phyloP scores from a whole-genome alignment of 2,888 invertebrate genomes.

The Agonum fuliginosum region DNA sequence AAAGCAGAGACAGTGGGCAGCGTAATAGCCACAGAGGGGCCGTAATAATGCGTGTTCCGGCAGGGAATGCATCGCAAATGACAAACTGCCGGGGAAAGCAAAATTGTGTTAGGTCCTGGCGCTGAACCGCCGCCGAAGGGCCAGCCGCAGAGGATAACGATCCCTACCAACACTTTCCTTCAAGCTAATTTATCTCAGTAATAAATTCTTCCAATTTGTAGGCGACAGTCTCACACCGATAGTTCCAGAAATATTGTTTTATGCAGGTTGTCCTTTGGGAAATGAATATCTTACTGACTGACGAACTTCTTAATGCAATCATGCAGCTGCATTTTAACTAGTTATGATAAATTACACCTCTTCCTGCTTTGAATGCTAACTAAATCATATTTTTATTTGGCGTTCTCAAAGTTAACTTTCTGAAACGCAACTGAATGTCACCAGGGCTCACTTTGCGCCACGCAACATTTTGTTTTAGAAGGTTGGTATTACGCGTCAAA shows the following conservation, averaged over 20 bases:
- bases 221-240: constrained; percentile 52
- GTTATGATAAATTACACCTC: not conserved
- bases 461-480: too few relatives aligned
- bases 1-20: constrained; percentile 36
- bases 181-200: constrained; percentile 55
- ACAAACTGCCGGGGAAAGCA: constrained; percentile 57
- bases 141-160: constrained; percentile 36
- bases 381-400: too few relatives aligned
- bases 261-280: constrained; percentile 24
- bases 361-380: constrained; percentile 14
- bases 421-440: too few relatives aligned
- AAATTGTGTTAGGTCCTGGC: constrained; percentile 58
- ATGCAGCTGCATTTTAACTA: constrained; percentile 11
- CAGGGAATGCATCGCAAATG: constrained; percentile 57
- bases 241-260: constrained; percentile 56
- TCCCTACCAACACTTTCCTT: constrained; percentile 29
- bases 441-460: too few relatives aligned
- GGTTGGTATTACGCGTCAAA: too few relatives aligned
- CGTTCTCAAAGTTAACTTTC: too few relatives aligned
- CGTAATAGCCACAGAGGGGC: constrained; percentile 58
- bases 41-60: constrained; percentile 56
- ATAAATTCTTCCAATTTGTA: constrained; percentile 60
- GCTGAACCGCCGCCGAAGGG: too few relatives aligned
- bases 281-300: constrained; percentile 45
- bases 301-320: constrained; percentile 27